Evolutionary conservation across 2,797 vertebrate genomes (phyloP).

Genomic region (Sebastiscus albofasciatus): DNA sequence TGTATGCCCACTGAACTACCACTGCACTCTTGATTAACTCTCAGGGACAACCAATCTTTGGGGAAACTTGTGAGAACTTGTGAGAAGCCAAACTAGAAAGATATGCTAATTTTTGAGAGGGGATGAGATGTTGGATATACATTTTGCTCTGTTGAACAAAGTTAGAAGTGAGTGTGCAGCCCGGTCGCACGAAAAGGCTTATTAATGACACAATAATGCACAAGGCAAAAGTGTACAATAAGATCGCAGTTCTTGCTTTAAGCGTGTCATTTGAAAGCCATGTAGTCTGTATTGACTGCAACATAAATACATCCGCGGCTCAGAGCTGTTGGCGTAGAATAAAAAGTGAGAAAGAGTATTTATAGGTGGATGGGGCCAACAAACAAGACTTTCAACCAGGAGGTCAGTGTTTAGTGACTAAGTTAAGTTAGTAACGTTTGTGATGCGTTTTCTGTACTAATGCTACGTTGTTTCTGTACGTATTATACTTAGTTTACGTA

Average conservation of each 20-base stretch:
- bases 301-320: too few relatives aligned
- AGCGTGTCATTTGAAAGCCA: neutral
- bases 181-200: too few relatives aligned
- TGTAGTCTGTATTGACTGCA: neutral
- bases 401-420: neutral
- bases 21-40: constrained; percentile 1
- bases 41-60: constrained; percentile 12
- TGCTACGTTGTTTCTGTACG: too few relatives aligned
- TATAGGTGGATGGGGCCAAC: too few relatives aligned
- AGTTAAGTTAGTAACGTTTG: too few relatives aligned
- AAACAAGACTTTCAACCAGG: too few relatives aligned
- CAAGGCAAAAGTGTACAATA: too few relatives aligned
- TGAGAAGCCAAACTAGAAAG: neutral
- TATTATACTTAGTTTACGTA: too few relatives aligned
- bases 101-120: neutral
- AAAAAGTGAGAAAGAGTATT: too few relatives aligned
- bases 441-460: too few relatives aligned
- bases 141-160: neutral
- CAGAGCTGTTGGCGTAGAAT: too few relatives aligned
- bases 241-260: neutral
- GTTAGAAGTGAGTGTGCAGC: neutral
- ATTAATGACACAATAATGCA: too few relatives aligned
- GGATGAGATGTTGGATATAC: neutral
- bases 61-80: neutral
- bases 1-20: neutral